A percentile compares a stretch with the other conserved stretches of the same genome.
Evolutionary conservation across 2,797 vertebrate species (phyloP).

Genomic region (Chaenodraco wilsoni): DNA sequence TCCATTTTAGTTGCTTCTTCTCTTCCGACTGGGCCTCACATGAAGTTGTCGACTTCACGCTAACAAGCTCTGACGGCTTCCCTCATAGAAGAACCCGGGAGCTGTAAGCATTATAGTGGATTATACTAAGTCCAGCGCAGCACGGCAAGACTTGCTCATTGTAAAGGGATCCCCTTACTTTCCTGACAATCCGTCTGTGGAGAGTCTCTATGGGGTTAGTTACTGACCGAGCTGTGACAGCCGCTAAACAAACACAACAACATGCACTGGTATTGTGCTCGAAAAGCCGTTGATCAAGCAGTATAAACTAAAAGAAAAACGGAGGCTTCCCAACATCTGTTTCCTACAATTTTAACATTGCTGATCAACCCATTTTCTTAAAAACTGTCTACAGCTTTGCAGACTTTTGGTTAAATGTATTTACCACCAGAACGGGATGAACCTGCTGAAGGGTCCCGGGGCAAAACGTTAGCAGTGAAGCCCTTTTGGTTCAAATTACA

Average conservation of each 20-base stretch:
- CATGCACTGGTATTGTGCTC: not conserved
- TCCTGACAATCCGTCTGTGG: conserved; percentile 37
- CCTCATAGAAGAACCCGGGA: conserved; percentile 37
- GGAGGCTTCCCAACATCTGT: not conserved
- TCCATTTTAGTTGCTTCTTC: conserved; percentile 1
- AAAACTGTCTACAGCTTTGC: not conserved
- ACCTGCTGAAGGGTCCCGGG: not conserved
- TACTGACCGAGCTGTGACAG: conserved; percentile 19
- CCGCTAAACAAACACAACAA: conserved; percentile 15
- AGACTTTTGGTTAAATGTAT: not conserved
- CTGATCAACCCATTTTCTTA: not conserved
- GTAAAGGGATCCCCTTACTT: conserved; percentile 37
- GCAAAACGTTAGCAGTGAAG: too few relatives aligned
- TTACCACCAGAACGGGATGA: not conserved
- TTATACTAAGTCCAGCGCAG: conserved; percentile 62
- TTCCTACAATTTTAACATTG: not conserved
- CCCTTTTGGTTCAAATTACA: not conserved
- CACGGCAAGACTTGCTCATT: conserved; percentile 47
- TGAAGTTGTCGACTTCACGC: conserved; percentile 42
- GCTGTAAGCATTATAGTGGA: conserved; percentile 54
- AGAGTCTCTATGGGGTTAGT: conserved; percentile 21
- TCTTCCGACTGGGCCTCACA: conserved; percentile 18
- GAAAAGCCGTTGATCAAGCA: not conserved
- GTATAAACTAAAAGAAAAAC: not conserved
- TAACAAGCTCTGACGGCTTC: conserved; percentile 51